Evolutionary conservation across 1,140 invertebrate species (phyloP), one percentile per base, ranked within the genome.

Genomic region (Panulirus ornatus): DNA sequence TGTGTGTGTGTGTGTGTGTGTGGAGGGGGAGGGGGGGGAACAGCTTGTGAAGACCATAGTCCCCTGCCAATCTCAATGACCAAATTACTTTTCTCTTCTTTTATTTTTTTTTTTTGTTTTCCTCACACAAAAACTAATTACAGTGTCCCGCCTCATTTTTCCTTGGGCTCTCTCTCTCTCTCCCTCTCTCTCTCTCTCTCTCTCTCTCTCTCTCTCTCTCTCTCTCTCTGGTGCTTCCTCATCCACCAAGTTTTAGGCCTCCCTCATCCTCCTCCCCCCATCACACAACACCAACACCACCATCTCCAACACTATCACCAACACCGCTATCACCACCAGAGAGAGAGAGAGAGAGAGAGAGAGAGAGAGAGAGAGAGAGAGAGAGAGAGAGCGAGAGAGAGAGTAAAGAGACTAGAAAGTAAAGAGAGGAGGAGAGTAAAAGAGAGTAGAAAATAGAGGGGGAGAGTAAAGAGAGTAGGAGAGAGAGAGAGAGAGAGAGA

Each of bases 321-420:
- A 19, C 16, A 54, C 5, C 51, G 51, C 22, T 54, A 54, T 19
- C 51, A 54, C 3, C 16, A 54, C 51, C 51, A 54, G 1, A 5
- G 70, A 73, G 75, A 78, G 75, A 78, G 75, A 22, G 75, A 78
- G 44, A 78, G 22, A 78, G 9, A n/a, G 16, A 16, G 2, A 42
- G 11, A 1, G 36, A 40, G 2, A 40, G 19, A n/a, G n/a, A n/a
- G n/a, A n/a, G n/a, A n/a, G n/a, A n/a, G 70, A 73, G 75, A 78
- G 75, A 78, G 75, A 22, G 75, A 78, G 44, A 78, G 22, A 78
- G 9, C 1, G 16, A 16, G 2, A 42, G 11, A 1, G 36, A 40
- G 2, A 40, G 19, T n/a, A n/a, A n/a, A n/a, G n/a, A n/a, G n/a
- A n/a, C n/a, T n/a, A n/a, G n/a, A n/a, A n/a, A n/a, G n/a, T n/a